Percentiles rank a stretch among this genome's conserved stretches.
Evolutionary conservation across 2,113 vertebrate species (phyloP).

Genomic region (Upupa epops): DNA sequence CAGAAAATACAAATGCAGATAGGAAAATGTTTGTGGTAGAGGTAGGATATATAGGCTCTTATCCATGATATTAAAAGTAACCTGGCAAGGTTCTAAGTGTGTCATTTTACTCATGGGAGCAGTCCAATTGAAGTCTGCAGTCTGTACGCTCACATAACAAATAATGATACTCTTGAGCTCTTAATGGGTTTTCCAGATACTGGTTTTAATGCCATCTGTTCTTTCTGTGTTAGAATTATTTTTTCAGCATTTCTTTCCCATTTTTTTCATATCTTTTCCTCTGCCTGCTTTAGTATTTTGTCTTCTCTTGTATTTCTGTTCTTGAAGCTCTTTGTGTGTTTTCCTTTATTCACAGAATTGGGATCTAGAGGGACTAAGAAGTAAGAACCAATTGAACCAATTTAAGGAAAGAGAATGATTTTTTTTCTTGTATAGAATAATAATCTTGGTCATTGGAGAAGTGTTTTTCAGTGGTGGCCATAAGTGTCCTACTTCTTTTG

Average conservation of each 20-base stretch:
- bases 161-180: constrained; percentile 14
- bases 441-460: background rate
- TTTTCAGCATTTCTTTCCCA: background rate
- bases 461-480: background rate
- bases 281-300: background rate
- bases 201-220: constrained; percentile 23
- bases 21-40: background rate
- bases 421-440: background rate
- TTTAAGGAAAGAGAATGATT: background rate
- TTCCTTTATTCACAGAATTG: background rate
- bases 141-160: constrained; percentile 23
- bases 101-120: constrained; percentile 33
- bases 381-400: background rate
- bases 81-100: background rate
- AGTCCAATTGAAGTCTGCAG: constrained; percentile 22
- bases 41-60: background rate
- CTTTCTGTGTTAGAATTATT: background rate
- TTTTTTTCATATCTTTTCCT: background rate
- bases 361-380: background rate
- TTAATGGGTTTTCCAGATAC: constrained; percentile 45
- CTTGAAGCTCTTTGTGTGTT: background rate
- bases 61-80: background rate
- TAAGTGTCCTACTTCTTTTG: background rate
- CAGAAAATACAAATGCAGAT: background rate
- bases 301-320: background rate